Conservation (phyloP, 1,140 invertebrate species). For the Tachypleus tridentatus region DNA sequence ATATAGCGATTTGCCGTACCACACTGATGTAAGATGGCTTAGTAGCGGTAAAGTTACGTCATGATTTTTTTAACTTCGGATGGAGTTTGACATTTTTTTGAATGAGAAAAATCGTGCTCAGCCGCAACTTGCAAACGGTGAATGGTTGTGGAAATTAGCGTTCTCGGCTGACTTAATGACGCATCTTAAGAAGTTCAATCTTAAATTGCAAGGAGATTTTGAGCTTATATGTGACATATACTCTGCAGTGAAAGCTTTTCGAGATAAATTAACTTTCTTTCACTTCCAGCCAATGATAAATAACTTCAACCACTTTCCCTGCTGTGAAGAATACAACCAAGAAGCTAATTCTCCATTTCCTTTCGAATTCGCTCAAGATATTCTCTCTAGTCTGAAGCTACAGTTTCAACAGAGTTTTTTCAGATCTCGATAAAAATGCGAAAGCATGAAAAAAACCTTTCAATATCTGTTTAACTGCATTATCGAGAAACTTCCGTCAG, state of each 20-base stretch:
- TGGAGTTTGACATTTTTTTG: neutral
- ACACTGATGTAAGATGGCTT: conserved; percentile 27
- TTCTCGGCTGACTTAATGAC: conserved; percentile 1
- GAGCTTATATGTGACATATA: conserved; percentile 8
- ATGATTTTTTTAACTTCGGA: conserved; percentile 23
- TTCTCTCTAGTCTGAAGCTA: too few species aligned
- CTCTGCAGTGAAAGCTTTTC: conserved; percentile 5
- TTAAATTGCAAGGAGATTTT: conserved; percentile 6
- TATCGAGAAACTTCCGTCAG: too few species aligned
- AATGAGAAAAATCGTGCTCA: neutral
- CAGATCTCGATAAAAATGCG: too few species aligned
- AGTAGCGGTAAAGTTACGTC: conserved; percentile 25
- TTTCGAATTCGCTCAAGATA: too few species aligned
- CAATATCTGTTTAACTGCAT: too few species aligned
- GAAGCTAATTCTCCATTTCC: too few species aligned
- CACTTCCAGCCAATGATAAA: too few species aligned
- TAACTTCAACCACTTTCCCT: too few species aligned
- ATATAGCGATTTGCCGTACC: too few species aligned
- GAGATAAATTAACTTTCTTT: neutral
- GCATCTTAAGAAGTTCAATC: neutral
- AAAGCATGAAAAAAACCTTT: too few species aligned
- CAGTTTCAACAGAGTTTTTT: too few species aligned
- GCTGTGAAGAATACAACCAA: too few species aligned
- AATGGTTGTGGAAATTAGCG: conserved; percentile 5
- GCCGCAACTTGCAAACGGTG: conserved; percentile 4